Base-by-base conservation (phyloP, 2,113 vertebrate species). In the Probosciger aterrimus region DNA sequence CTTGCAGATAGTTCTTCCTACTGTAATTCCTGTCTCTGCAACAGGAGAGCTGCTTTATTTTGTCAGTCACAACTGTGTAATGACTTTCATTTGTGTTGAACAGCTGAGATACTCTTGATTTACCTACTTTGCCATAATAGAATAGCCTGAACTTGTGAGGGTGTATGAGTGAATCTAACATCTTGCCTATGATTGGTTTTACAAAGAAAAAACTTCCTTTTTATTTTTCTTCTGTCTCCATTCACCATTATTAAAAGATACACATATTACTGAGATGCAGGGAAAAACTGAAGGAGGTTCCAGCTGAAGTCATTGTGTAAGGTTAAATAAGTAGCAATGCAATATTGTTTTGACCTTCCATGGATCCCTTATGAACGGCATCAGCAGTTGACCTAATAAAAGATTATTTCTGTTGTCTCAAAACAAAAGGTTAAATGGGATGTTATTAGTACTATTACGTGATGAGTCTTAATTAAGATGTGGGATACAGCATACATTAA, bases 351-450 rank as follows among this genome's bases (percentile, higher is more conserved):
- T 92, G 73, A 69, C 53, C 52, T 96, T 90, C 75, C 18, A 8
- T 59, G 20, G n/a, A 44, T 96, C 28, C 37, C 30, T 53, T n/a
- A 3, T 59, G 83, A 75, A 55, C 57, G 88, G 41, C 0, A 0
- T 60, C 47, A 70, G 65, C 63, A 69, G n/a, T 18, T 59, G 65
- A 76, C 52, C 74, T 47, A 73, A 69, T 41, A 79, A 91, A 91
- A 84, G 39, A 8, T 41, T 76, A 44, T 60, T 81, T 74, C 69
- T 92, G 92, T 93, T 94, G 83, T 92, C 41, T 76, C 57, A 59
- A 89, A 93, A 83, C 57, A 60, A 78, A 93, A 92, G 73, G 44
- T 87, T 92, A 93, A 85, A 47, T 73, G 86, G 53, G 41, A 82
- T 80, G 53, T 62, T 87, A 52, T 18, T 86, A 59, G 43, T 53